Evolutionary conservation across 2,888 invertebrate species (phyloP).

Genomic region (Torymus texanus): DNA sequence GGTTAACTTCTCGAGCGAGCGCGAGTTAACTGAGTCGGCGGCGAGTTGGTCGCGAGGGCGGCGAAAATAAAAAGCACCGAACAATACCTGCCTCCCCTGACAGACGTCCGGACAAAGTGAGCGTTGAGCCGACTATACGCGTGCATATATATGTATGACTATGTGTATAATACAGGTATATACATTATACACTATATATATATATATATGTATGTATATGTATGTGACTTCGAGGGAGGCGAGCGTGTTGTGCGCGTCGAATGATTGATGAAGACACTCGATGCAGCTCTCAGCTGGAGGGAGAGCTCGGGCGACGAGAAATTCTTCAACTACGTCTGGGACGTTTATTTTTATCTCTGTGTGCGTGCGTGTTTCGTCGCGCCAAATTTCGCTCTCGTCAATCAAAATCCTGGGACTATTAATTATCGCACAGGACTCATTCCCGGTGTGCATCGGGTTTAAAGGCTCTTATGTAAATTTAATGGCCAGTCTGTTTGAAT

Average conservation of each 20-base stretch:
- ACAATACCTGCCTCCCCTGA: conserved; percentile 22
- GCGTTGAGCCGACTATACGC: conserved; percentile 44
- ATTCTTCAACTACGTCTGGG: conserved; percentile 43
- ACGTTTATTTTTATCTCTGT: background rate
- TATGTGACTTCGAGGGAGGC: conserved; percentile 13
- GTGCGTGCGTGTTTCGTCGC: conserved; percentile 52
- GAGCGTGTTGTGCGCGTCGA: conserved; percentile 61
- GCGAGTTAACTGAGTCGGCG: background rate
- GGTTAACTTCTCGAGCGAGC: conserved; percentile 33
- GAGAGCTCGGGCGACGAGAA: conserved; percentile 34
- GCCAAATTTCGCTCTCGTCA: conserved; percentile 49
- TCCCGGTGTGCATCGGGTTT: conserved; percentile 1
- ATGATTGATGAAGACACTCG: conserved; percentile 73
- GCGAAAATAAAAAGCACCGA: conserved; percentile 37
- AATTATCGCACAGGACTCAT: conserved; percentile 24
- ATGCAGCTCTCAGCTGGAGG: conserved; percentile 72
- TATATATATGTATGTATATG: background rate
- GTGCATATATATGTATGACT: conserved; percentile 31
- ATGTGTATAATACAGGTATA: background rate
- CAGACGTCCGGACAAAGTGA: conserved; percentile 69
- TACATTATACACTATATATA: too few species aligned
- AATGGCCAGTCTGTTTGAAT: conserved; percentile 7
- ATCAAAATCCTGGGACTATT: conserved; percentile 46
- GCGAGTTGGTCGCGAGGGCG: conserved; percentile 19
- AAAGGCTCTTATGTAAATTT: conserved; percentile 45